Evolutionary conservation across 2,888 invertebrate species (phyloP), one percentile per base, ranked within the genome.

Genomic region (Marronus borbonicus): DNA sequence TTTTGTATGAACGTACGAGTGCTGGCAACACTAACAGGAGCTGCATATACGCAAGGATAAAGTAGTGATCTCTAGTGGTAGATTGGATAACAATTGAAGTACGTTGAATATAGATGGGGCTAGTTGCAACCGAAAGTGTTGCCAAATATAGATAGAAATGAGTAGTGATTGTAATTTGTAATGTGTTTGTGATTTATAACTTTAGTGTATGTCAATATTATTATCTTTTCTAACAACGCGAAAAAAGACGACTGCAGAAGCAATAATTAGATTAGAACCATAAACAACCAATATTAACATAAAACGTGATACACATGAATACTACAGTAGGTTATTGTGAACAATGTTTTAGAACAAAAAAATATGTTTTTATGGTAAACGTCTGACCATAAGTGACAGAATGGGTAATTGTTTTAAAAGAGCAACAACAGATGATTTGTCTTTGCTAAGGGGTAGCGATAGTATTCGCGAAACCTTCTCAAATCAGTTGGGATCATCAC

Each of bases 331-430:
- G 76, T 83, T 81, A 79, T 81, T 79, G 78, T 81, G 81, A 76
- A 80, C 81, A 80, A 79, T 82, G 81, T 81, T 81, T 80, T 80
- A 78, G 74, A 81, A 80, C 78, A 78, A 80, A 75, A 65, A 74
- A 79, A 28, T 62, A 82, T 82, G 81, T 83, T 81, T 81, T 83
- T 81, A 80, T 82, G 82, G 81, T 87, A 86, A 85, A 85, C 84
- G 85, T 84, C 84, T 85, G 85, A 86, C 85, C 81, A 84, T 82
- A 83, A 82, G 82, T 83, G 83, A 83, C 83, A 86, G 77, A 77
- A 94, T 94, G 94, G 94, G 94, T 84, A 94, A 94, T 88, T 94
- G 94, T 85, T 89, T 94, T 82, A 93, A 93, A 89, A 91, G 93
- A 82, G 91, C 90, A 78, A 91, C 91, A 81, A 90, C 91, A 77